Percentiles rank a stretch among this genome's conserved stretches.
Conservation (phyloP, 2,888 invertebrate genomes). For the Metopia argyrocephala region DNA sequence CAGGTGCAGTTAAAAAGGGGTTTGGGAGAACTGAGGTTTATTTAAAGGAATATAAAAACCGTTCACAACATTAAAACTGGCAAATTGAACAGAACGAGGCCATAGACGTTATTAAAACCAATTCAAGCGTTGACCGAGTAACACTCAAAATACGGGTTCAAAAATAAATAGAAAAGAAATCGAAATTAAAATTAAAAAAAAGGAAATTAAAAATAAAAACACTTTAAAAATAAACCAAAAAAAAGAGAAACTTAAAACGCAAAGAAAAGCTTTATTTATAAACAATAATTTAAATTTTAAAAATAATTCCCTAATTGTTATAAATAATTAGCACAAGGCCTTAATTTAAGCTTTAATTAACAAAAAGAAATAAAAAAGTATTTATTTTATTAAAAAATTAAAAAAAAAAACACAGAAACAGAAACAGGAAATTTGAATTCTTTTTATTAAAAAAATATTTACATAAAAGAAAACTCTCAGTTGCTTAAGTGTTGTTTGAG, state of each 20-base stretch:
- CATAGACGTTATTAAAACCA: conserved; percentile 52
- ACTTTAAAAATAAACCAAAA: background rate
- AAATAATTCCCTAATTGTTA: conserved; percentile 25
- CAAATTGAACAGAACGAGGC: conserved; percentile 46
- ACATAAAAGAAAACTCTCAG: background rate
- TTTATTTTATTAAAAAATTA: background rate
- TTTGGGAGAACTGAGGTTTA: background rate
- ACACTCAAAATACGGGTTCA: conserved; percentile 25
- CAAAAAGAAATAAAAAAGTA: conserved; percentile 13
- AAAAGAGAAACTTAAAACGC: conserved; percentile 2
- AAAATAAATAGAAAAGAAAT: conserved; percentile 16
- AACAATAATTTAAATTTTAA: background rate
- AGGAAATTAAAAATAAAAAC: background rate
- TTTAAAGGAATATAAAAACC: background rate
- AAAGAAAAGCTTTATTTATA: conserved; percentile 48
- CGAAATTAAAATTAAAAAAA: background rate
- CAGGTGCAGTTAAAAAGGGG: too few relatives aligned
- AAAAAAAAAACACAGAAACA: conserved; percentile 7
- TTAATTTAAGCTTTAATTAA: background rate
- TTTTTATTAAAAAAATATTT: background rate
- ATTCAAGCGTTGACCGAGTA: conserved; percentile 62
- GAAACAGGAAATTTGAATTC: background rate
- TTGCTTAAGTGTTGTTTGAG: background rate
- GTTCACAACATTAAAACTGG: conserved; percentile 32
- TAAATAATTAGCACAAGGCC: background rate